Evolutionary conservation across 37 sponge, comb jelly and placozoan genomes (phyloP).

Genomic region (Geodia barretti): DNA sequence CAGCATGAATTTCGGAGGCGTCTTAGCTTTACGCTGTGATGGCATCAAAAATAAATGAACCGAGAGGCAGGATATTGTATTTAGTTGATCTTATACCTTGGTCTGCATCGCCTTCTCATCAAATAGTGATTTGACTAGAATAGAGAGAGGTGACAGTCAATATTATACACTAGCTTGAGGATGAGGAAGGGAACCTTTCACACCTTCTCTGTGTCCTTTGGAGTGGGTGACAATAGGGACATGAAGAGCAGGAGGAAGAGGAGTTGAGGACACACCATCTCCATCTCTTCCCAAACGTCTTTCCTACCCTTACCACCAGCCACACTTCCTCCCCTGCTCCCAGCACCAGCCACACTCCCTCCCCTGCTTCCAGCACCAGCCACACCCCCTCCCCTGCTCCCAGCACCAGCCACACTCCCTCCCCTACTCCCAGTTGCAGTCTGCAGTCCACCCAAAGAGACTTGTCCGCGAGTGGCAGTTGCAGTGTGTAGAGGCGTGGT

Average conservation of each 20-base stretch:
- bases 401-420: background rate
- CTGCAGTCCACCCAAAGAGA: background rate
- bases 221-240: constrained; percentile 76
- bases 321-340: background rate
- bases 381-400: background rate
- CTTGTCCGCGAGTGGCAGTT: background rate
- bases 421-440: background rate
- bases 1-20: constrained; percentile 36
- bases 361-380: background rate
- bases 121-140: constrained; percentile 28
- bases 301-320: background rate
- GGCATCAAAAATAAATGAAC: background rate
- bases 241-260: constrained; percentile 41
- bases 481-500: background rate
- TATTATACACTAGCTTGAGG: background rate
- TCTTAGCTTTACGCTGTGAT: background rate
- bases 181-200: background rate
- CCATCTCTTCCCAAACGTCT: background rate
- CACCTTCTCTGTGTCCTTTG: constrained; percentile 12
- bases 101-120: constrained; percentile 31
- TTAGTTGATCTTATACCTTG: background rate
- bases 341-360: background rate
- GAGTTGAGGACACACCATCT: constrained; percentile 26
- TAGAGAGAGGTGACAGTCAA: background rate
- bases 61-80: background rate